Percentiles rank a stretch among this genome's conserved stretches.
phyloP scores from a whole-genome alignment of 2,113 vertebrate species.

The Nycticorax nycticorax region DNA sequence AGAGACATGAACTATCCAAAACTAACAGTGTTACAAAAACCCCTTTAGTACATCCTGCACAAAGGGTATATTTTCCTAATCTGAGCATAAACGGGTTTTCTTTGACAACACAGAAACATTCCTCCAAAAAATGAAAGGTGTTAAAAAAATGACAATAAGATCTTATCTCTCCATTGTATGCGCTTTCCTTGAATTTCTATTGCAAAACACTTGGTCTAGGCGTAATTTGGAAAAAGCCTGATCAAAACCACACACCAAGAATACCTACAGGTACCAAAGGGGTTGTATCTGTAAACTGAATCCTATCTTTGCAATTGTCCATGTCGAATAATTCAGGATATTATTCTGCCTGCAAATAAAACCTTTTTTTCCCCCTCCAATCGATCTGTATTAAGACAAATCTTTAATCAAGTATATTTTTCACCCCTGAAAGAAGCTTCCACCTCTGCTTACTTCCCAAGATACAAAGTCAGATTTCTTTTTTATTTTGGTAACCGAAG shows the following conservation, averaged over 20 bases:
- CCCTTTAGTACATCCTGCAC: constrained; percentile 42
- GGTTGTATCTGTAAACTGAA: background rate
- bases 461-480: background rate
- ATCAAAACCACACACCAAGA: background rate
- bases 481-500: background rate
- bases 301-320: background rate
- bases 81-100: background rate
- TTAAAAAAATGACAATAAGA: background rate
- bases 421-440: background rate
- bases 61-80: constrained; percentile 44
- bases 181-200: background rate
- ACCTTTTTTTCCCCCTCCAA: too few relatives aligned
- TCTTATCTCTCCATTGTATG: background rate
- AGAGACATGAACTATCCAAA: constrained; percentile 50
- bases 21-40: constrained; percentile 46
- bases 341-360: background rate
- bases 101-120: background rate
- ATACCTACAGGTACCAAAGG: background rate
- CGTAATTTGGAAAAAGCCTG: background rate
- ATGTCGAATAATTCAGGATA: background rate
- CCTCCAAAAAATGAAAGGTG: background rate
- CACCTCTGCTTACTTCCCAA: background rate
- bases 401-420: background rate
- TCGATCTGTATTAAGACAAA: background rate
- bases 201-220: background rate